phyloP scores from a whole-genome alignment of 2,113 vertebrate genomes.

The Ochotona curzoniae region DNA sequence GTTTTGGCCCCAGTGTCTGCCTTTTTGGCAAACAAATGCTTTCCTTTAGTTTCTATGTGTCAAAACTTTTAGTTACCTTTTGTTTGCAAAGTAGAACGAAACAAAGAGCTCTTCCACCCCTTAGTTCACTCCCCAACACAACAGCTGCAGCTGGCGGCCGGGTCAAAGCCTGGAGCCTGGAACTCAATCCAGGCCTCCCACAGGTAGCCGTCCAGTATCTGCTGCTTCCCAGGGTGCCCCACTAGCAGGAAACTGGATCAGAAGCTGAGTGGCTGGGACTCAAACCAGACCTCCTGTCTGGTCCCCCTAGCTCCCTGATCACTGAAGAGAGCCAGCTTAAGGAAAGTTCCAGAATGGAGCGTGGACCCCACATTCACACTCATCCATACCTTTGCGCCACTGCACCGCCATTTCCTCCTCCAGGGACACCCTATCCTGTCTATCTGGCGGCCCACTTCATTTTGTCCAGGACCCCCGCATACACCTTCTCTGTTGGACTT shows the following conservation, averaged over 20 bases:
- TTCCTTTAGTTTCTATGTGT: no score
- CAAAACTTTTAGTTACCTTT: no score
- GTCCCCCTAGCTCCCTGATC: background rate
- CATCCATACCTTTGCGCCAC: background rate
- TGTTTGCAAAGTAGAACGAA: no score
- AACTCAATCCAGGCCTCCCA: no score
- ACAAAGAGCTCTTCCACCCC: no score
- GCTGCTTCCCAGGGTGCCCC: no score
- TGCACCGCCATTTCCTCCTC: background rate
- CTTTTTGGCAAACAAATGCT: constrained; percentile 15
- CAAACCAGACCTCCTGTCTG: background rate
- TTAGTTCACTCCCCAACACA: no score
- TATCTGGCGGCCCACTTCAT: background rate
- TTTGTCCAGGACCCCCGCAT: background rate
- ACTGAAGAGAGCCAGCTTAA: background rate
- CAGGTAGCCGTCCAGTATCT: no score
- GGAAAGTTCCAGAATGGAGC: background rate
- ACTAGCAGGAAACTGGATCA: no score
- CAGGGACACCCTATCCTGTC: background rate
- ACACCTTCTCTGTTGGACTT: background rate
- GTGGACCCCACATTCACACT: background rate
- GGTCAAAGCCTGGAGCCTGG: no score
- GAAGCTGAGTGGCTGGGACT: no score
- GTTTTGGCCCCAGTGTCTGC: background rate
- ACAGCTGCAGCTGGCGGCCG: no score